Evolutionary conservation across 1,140 invertebrate species (phyloP), one percentile per base, ranked within the genome.

Genomic region (Zaprionus capensis): DNA sequence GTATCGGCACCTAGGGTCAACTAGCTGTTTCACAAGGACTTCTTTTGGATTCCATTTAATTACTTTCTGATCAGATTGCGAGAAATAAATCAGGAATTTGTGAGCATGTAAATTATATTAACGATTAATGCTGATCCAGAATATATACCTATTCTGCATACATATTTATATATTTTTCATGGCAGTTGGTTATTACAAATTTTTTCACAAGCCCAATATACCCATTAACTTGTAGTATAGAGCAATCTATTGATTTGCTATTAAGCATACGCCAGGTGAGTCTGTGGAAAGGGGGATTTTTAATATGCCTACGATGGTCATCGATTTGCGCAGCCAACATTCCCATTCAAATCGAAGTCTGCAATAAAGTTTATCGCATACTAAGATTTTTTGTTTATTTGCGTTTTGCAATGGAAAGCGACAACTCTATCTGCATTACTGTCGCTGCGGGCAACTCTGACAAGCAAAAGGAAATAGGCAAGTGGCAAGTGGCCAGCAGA

Each of bases 171-270:
- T 41, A 41, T 41, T n/a, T n/a, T 7, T 6, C 6, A 6, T 3
- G 31, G 9, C 28, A 31, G 2, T 41, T 41, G 2, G 2, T 41
- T 41, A 5, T 41, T 41, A n/a, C 5, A n/a, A 31, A 11, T 31
- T 9, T 14, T 11, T 6, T 5, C 38, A 41, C 38, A 41, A 41
- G 38, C n/a, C 5, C 5, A 12, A 41, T n/a, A 41, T 41, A n/a
- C 38, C 38, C 15, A 15, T n/a, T n/a, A 6, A 41, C 5, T 2
- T 41, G 5, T n/a, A 41, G 38, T 15, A 41, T 31, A 9, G 28
- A 31, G 31, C 24, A 70, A 24, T 41, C 67, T 72, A 84, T 85
- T 81, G 82, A 84, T 85, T 85, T 71, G 74, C 59, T 78, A 72
- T 72, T 76, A 72, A 49, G 70, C 70, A 76, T 76, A 76, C 70